Evolutionary conservation across 2,888 invertebrate genomes (phyloP), one percentile per base, ranked within the genome.

Genomic region (Microchrysa polita): DNA sequence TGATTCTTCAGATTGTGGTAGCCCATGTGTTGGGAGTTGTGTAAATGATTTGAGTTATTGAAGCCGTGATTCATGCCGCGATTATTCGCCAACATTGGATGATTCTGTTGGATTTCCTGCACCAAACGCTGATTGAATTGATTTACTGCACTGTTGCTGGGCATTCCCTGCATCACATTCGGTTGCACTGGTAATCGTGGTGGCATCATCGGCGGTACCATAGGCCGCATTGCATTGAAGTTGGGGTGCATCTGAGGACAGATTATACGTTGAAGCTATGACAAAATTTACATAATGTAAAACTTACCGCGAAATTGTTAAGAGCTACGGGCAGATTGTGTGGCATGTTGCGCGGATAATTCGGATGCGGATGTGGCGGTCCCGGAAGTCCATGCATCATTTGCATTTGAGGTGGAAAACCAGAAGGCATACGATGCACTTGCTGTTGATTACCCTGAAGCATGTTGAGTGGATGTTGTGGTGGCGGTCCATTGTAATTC

Each of bases 61-160:
- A n/a, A 77, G 74, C 34, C 79, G 79, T 74, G 80, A 81, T 67
- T 81, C 81, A 57, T 42, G 77, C 77, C 76, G 23, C 78, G 76
- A 1, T 78, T 77, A 74, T 82, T 83, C 67, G 83, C 80, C 48
- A 85, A 78, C 76, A 85, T 79, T 53, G 85, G 85, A 77, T 85
- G 85, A 77, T 85, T 85, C 77, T 84, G 84, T 75, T 85, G 85
- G 42, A 85, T 85, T 77, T 85, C 85, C 75, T 85, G 85, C 55
- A 85, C 82, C 23, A 85, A 79, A 1, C 85, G 82, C 80, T 84
- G 83, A 74, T 85, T 85, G 27, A 83, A 85, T 48, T 78, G 79
- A 75, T 78, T 78, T 5, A 73, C 74, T 20, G 75, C 65, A 34
- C 42, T 61, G 2, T 67, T 55, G 16, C 42, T 22, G 5, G 60